A percentile compares a stretch with the other conserved stretches of the same genome.
Evolutionary conservation across 2,888 invertebrate species (phyloP).

Genomic region (Pyrochroa serraticornis): DNA sequence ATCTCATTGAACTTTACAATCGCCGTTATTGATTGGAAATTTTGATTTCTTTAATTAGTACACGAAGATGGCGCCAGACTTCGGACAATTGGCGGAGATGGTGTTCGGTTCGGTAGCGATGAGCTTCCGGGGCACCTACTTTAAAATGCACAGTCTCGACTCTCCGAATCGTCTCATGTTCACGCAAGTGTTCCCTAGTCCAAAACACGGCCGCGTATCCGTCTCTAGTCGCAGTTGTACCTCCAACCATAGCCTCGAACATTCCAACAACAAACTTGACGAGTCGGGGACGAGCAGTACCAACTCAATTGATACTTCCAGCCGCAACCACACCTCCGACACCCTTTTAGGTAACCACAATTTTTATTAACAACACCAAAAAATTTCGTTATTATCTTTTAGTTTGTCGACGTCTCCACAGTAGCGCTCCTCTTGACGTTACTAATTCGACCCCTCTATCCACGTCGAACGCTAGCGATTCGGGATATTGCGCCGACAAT

Average conservation of each 20-base stretch:
- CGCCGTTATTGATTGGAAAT: too few relatives aligned
- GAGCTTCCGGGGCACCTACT: slow-evolving; percentile 84
- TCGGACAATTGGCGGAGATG: slow-evolving; percentile 84
- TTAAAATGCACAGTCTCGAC: slow-evolving; percentile 77
- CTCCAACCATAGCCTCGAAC: slow-evolving; percentile 47
- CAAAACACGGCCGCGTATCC: slow-evolving; percentile 38
- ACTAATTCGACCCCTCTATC: slow-evolving; percentile 39
- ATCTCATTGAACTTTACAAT: too few relatives aligned
- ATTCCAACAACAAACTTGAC: slow-evolving; percentile 46
- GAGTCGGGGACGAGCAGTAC: slow-evolving; percentile 52
- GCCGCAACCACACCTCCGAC: slow-evolving; percentile 52
- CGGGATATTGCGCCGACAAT: slow-evolving; percentile 49
- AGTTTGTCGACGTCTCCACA: slow-evolving; percentile 46
- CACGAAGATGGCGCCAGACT: slow-evolving; percentile 70
- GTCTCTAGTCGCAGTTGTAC: slow-evolving; percentile 41
- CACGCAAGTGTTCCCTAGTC: slow-evolving; percentile 59
- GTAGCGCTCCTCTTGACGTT: slow-evolving; percentile 47
- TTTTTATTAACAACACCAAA: not conserved
- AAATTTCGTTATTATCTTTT: slow-evolving; percentile 7
- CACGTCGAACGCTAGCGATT: slow-evolving; percentile 46
- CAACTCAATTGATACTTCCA: slow-evolving; percentile 50
- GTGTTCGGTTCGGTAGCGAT: slow-evolving; percentile 90
- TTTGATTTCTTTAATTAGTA: too few relatives aligned
- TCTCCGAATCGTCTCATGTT: slow-evolving; percentile 51
- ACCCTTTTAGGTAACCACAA: slow-evolving; percentile 44